Conservation (phyloP, 1,140 invertebrate species). For the Colletes latitarsis region DNA sequence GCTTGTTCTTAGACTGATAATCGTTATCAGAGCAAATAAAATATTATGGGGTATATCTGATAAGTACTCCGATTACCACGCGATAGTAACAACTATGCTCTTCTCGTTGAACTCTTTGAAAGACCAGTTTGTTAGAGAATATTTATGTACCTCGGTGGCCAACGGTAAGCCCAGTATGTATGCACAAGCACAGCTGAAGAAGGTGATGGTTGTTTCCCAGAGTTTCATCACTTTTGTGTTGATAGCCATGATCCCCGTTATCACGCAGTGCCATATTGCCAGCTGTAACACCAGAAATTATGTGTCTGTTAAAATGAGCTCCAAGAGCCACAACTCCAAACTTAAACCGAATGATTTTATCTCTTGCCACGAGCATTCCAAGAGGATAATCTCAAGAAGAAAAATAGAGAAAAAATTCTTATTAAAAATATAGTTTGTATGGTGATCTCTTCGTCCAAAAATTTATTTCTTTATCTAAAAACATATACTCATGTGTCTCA, state of each 20-base stretch:
- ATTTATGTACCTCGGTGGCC: conserved; percentile 89
- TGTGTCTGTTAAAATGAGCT: too few relatives aligned
- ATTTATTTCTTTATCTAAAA: too few relatives aligned
- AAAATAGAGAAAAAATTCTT: too few relatives aligned
- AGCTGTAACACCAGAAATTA: conserved; percentile 79
- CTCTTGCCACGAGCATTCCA: too few relatives aligned
- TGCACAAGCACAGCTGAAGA: conserved; percentile 91
- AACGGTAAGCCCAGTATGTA: conserved; percentile 93
- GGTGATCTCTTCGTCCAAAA: too few relatives aligned
- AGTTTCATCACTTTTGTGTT: conserved; percentile 86
- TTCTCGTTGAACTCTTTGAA: too few relatives aligned
- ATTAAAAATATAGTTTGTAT: too few relatives aligned
- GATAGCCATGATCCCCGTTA: conserved; percentile 90
- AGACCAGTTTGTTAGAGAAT: too few relatives aligned
- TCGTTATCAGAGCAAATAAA: conserved; percentile 49
- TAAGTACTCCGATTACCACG: conserved; percentile 5
- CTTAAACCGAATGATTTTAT: too few relatives aligned
- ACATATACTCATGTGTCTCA: too few relatives aligned
- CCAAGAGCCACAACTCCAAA: too few relatives aligned
- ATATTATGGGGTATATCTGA: conserved; percentile 29
- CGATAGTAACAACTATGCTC: neutral
- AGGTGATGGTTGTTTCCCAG: conserved; percentile 93
- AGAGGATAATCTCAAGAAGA: too few relatives aligned
- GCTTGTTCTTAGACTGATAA: conserved; percentile 35
- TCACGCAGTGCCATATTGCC: conserved; percentile 90